A percentile compares a stretch with the other conserved stretches of the same genome.
phyloP scores from a whole-genome alignment of 2,888 invertebrate genomes.

The Philhelius pedissequus region DNA sequence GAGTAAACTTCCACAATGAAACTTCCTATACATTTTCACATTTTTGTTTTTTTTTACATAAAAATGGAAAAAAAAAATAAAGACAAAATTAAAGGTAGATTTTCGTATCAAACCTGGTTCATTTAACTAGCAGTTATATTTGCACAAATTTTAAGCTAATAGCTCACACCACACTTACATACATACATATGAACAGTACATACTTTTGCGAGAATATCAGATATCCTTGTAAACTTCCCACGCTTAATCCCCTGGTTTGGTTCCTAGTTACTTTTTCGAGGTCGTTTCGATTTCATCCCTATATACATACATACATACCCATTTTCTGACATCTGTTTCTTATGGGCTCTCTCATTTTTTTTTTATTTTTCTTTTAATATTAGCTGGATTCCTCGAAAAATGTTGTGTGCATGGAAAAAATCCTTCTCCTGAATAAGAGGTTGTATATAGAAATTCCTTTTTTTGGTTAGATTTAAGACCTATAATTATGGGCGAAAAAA shows the following conservation, averaged over 20 bases:
- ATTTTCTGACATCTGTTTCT: not conserved
- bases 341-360: not conserved
- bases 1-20: not conserved
- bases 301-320: no score
- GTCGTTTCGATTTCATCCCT: constrained; percentile 2
- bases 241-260: not conserved
- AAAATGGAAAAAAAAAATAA: not conserved
- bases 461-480: not conserved
- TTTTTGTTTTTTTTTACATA: not conserved
- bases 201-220: not conserved
- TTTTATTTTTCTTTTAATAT: not conserved
- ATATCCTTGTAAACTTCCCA: not conserved
- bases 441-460: not conserved
- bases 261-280: constrained; percentile 15
- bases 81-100: not conserved
- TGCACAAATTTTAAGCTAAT: constrained; percentile 27
- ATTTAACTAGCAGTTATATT: not conserved
- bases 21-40: no score
- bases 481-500: not conserved
- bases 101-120: not conserved
- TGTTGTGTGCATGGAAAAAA: not conserved
- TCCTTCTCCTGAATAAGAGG: no score
- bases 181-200: no score
- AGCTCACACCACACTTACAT: constrained; percentile 10
- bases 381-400: not conserved